Conservation (phyloP, 2,797 vertebrate genomes). For the Aldrovandia affinis region DNA sequence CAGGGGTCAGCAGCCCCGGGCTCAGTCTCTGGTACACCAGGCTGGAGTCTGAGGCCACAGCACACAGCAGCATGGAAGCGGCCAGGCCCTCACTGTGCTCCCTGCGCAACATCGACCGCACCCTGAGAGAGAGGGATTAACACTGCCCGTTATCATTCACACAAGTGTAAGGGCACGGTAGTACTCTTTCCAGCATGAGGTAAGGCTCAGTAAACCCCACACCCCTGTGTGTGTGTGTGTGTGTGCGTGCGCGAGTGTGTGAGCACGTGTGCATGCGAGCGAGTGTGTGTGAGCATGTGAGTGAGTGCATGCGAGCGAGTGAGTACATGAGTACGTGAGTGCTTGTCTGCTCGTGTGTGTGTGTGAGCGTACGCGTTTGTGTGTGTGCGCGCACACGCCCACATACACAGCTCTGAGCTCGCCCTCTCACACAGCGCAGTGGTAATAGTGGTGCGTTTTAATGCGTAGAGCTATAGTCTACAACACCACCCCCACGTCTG, state of each 20-base stretch:
- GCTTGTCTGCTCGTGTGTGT: conserved; percentile 37
- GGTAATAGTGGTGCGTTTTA: background rate
- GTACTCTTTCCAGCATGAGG: conserved; percentile 72
- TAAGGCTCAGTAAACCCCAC: conserved; percentile 67
- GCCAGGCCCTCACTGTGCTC: background rate
- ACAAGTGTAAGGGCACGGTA: conserved; percentile 67
- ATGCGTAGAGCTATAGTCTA: background rate
- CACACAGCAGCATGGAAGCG: conserved; percentile 80
- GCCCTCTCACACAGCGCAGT: background rate
- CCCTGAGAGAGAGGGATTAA: conserved; percentile 34
- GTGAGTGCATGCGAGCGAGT: too few relatives aligned
- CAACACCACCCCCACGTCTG: too few relatives aligned
- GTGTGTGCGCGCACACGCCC: conserved; percentile 51
- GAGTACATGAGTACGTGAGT: too few relatives aligned
- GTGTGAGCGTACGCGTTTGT: conserved; percentile 35
- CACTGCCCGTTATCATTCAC: conserved; percentile 57
- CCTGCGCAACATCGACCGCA: background rate
- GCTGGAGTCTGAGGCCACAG: conserved; percentile 90
- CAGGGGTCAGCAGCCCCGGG: conserved; percentile 84
- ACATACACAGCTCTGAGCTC: conserved; percentile 40
- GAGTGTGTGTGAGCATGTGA: too few relatives aligned
- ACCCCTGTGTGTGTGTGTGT: conserved; percentile 44
- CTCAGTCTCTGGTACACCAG: conserved; percentile 91
- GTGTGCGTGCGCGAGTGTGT: background rate
- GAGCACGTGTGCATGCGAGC: too few relatives aligned